Conservation (phyloP, 2,888 invertebrate species). For the Brassicogethes aeneus region DNA sequence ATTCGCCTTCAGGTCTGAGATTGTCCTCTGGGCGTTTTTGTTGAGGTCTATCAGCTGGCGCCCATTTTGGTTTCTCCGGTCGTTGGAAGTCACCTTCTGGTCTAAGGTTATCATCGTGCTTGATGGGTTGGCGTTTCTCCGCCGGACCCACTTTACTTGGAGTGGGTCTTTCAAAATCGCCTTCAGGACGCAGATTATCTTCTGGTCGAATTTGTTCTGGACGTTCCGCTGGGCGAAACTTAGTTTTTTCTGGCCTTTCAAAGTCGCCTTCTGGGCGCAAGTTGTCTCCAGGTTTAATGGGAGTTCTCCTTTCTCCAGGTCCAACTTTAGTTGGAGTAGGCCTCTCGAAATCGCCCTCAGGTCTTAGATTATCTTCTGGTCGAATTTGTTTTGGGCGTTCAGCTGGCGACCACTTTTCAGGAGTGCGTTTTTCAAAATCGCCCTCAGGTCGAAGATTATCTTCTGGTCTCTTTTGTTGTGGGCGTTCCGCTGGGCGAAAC, state of each 20-base stretch:
- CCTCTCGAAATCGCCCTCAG: conserved; percentile 48
- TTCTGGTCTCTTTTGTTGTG: conserved; percentile 34
- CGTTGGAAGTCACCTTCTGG: conserved; percentile 51
- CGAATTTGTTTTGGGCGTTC: conserved; percentile 31
- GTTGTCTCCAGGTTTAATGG: conserved; percentile 48
- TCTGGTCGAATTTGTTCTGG: conserved; percentile 45
- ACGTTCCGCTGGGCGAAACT: conserved; percentile 40
- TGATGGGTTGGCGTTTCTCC: conserved; percentile 38
- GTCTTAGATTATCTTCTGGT: conserved; percentile 53
- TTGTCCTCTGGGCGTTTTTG: conserved; percentile 44
- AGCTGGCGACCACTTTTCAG: conserved; percentile 34
- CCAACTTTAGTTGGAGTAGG: conserved; percentile 38
- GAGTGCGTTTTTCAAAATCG: conserved; percentile 30
- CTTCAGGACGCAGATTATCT: conserved; percentile 55
- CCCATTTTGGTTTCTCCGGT: conserved; percentile 32
- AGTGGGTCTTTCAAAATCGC: conserved; percentile 45
- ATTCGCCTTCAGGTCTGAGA: conserved; percentile 48
- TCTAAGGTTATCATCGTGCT: conserved; percentile 40
- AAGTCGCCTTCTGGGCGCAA: conserved; percentile 47
- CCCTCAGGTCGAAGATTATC: conserved; percentile 35
- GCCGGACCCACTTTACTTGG: conserved; percentile 42
- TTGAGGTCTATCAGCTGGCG: conserved; percentile 40
- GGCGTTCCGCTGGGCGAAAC: conserved; percentile 44
- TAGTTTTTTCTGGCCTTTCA: conserved; percentile 35
- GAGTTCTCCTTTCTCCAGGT: conserved; percentile 45